These are phyloP conservation scores for Scrobipalpa costella DNA, from an alignment of 2,888 invertebrate species.

Conservation along the genomic window DNA sequence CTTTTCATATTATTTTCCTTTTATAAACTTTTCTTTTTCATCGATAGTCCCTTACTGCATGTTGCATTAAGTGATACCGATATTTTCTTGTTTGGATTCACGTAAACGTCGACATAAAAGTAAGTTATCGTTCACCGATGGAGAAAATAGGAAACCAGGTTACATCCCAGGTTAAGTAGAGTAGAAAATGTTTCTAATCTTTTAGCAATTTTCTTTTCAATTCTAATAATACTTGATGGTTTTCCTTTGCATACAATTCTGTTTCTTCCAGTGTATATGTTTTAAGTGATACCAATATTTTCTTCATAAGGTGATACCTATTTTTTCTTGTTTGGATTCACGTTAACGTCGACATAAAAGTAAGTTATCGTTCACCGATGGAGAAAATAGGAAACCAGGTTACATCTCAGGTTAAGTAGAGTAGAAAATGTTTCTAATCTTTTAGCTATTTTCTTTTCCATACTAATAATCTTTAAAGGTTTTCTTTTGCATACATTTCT, in stretches of 20 bases:
- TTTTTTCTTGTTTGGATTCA: constrained; percentile 1
- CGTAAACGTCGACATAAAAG: not conserved
- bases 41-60: not conserved
- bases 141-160: constrained; percentile 1
- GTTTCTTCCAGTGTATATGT: too few species aligned
- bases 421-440: not conserved
- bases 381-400: constrained; percentile 1
- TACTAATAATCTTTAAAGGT: not conserved
- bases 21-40: not conserved
- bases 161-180: not conserved
- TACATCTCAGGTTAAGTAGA: not conserved
- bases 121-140: not conserved
- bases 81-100: constrained; percentile 3
- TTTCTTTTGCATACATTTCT: not conserved
- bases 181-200: not conserved
- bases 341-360: not conserved
- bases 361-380: not conserved
- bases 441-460: not conserved
- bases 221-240: not conserved
- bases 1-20: too few species aligned
- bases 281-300: too few species aligned
- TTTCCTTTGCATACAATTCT: not conserved
- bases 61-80: constrained; percentile 10
- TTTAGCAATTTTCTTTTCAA: not conserved
- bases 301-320: constrained; percentile 6